Evolutionary conservation across 2,888 invertebrate genomes (phyloP), one percentile per base, ranked within the genome.

Genomic region (Conchocele bisecta): DNA sequence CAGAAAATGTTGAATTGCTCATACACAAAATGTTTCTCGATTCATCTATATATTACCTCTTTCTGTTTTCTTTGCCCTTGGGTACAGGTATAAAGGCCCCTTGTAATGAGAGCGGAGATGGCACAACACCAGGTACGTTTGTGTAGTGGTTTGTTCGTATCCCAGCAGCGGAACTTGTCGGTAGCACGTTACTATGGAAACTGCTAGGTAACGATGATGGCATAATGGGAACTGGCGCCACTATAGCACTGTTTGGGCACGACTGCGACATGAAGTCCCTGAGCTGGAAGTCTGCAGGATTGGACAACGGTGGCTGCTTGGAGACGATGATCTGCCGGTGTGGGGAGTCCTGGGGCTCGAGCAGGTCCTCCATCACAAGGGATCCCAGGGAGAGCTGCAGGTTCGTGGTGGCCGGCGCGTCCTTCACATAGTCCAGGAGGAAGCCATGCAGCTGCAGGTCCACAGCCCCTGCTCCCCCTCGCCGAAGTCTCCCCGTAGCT

Each of bases 331-430:
- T 95, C 89, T 94, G 94, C 35, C 97, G 94, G 91, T 96, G 95
- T 83, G 94, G 94, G 0, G 96, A 95, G 44, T 95, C 95, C 22
- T 94, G 93, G 1, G 95, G 94, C 86, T 95, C 95, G 7, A 96
- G 93, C 3, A 98, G 93, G 92, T 98, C 98, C 90, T 98, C 97
- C 95, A 98, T 96, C 3, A 95, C 93, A 24, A 98, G 93, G 0
- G 97, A 96, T 79, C 96, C 94, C 7, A 98, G 92, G 0, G 96
- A 95, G 4, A 91, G 67, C 37, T 95, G 94, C 58, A 96, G 93
- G 79, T 94, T 94, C 3, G 95, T 96, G 89, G 95, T 95, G 83
- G 93, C 93, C 24, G 92, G 92, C 75, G 94, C 94, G 65, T 93
- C 92, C 79, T 94, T 94, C 75, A 95, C 94, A 88, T 95, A 95